These are phyloP conservation scores for Anarsia innoxiella DNA, from an alignment of 2,888 invertebrate species.

Conservation along the genomic window DNA sequence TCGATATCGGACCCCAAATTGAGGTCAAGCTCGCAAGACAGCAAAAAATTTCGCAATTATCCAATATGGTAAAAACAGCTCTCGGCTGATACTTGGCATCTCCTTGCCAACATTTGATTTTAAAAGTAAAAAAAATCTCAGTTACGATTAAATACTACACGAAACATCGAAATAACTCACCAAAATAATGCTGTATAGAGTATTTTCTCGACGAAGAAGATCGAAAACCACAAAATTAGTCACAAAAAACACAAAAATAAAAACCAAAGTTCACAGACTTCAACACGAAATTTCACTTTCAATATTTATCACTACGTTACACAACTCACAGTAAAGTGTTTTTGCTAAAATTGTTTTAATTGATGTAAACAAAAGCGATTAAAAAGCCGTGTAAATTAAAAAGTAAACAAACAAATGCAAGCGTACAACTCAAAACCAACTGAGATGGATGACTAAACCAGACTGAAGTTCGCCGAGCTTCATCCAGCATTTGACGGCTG, in stretches of 20 bases:
- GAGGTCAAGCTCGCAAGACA: conserved; percentile 38
- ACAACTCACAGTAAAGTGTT: conserved; percentile 28
- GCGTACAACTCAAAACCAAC: conserved; percentile 18
- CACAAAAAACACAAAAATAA: conserved; percentile 25
- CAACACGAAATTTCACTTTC: too few relatives aligned
- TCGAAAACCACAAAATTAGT: too few relatives aligned
- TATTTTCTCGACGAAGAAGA: too few relatives aligned
- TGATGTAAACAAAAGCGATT: conserved; percentile 33
- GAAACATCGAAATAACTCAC: too few relatives aligned
- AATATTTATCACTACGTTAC: conserved; percentile 43
- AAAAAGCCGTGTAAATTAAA: conserved; percentile 15
- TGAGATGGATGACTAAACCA: conserved; percentile 25
- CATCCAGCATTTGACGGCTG: too few relatives aligned
- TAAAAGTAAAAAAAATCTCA: too few relatives aligned
- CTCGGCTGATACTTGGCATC: too few relatives aligned
- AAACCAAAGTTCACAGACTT: conserved; percentile 27
- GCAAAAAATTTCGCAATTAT: conserved; percentile 44
- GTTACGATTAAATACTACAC: too few relatives aligned
- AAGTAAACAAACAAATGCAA: conserved; percentile 28
- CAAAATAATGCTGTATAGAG: too few relatives aligned
- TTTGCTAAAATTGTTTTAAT: conserved; percentile 16
- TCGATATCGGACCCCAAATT: conserved; percentile 28
- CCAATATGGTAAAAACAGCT: conserved; percentile 38
- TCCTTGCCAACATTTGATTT: too few relatives aligned
- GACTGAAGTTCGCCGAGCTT: conserved; percentile 22